Base-by-base conservation (phyloP, 2,888 invertebrate genomes). In the Hirudinaria manillensis region DNA sequence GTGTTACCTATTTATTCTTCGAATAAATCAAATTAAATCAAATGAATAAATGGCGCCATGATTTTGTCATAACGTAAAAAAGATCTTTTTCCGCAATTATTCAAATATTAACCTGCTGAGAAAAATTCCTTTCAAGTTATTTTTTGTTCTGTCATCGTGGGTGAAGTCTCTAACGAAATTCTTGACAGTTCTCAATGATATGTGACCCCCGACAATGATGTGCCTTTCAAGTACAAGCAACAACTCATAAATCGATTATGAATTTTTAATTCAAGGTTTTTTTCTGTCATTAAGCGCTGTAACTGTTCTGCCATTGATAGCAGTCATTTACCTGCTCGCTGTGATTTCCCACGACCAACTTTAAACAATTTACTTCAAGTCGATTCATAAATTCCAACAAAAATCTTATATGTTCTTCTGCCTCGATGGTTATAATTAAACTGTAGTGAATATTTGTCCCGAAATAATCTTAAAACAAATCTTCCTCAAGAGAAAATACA, bases 131-230 rank as follows among this genome's bases (percentile, higher is more conserved):
- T 73, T 73, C 34, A 61, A 73, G 24, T 32, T 36, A 45, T 65
- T 65, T 16, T 56, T 61, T 10, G 38, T 36, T 24, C 73, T 32
- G 38, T 73, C 73, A 24, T 53, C 56, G n/a, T 73, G 73, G 4
- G 65, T 73, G 45, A 73, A 73, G 65, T 73, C 73, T 16, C 56
- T 32, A 6, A 73, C 73, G 38, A 73, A 73, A 36, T 73, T 73
- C 45, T 34, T 73, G 36, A 73, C 38, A 7, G 73, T 56, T 19
- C 34, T 38, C 34, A 53, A 65, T 3, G 61, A 36, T 27, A 73
- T 34, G 38, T 38, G 29, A 21, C 73, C 73, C 16, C 73, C 73
- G 19, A 73, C 65, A 19, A 73, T 24, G 16, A 73, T n/a, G 4
- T 53, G 27, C 32, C 73, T 73, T 27, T 55, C 45, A 45, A n/a